Conservation (phyloP, 2,888 invertebrate species). For the Chymomyza procnemis region DNA sequence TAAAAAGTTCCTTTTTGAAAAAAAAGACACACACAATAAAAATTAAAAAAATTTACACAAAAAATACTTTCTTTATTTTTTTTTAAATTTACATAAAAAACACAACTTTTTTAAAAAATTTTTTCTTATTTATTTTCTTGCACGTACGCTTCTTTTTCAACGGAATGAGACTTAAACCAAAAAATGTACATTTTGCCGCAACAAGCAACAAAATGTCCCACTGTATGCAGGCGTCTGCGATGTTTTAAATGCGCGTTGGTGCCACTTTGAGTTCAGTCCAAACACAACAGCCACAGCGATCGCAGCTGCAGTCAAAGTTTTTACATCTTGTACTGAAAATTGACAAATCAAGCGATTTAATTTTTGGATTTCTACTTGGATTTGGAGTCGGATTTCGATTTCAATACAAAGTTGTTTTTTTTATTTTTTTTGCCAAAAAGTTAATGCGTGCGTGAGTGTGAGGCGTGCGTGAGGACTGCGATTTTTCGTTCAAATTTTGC, state of each 20-base stretch:
- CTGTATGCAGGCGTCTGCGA: conserved; percentile 17
- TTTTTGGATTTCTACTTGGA: not conserved
- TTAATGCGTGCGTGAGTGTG: not conserved
- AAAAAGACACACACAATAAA: too few relatives aligned
- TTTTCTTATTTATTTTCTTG: too few relatives aligned
- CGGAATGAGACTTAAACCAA: not conserved
- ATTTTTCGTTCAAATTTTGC: not conserved
- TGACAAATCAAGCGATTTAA: not conserved
- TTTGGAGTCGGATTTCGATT: not conserved
- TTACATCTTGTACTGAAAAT: not conserved
- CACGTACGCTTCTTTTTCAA: too few relatives aligned
- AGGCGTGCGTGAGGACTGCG: not conserved
- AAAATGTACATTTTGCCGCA: not conserved
- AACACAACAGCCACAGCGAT: conserved; percentile 48
- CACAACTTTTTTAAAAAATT: too few relatives aligned
- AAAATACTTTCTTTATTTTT: too few relatives aligned
- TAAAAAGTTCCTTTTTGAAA: too few relatives aligned
- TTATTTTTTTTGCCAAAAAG: not conserved
- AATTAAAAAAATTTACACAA: too few relatives aligned
- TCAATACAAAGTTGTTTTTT: not conserved
- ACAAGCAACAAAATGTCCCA: not conserved
- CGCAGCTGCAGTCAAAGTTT: conserved; percentile 11
- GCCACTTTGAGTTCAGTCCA: conserved; percentile 56
- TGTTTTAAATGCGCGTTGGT: conserved; percentile 53
- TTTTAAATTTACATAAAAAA: too few relatives aligned